Base-by-base conservation (phyloP, 2,888 invertebrate genomes). In the Encarsia formosa region DNA sequence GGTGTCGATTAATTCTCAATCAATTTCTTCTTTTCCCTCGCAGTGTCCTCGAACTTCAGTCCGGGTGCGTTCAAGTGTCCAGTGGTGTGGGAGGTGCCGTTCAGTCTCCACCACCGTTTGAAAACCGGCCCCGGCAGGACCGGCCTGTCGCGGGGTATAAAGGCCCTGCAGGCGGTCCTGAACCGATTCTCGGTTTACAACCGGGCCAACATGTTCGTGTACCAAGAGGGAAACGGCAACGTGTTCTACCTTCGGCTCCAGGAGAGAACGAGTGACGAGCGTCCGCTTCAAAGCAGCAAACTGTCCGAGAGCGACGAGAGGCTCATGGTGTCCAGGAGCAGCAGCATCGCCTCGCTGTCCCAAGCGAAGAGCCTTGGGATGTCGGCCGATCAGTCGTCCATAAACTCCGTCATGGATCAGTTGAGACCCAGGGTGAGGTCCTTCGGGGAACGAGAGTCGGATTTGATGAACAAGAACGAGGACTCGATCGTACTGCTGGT, bases 201-300 rank as follows among this genome's bases (percentile, higher is more conserved):
- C 65, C 76, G 87, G 34, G 81, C 77, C 58, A 87, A 88, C 69
- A 86, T 88, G 86, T 88, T 86, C 73, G 87, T 88, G 13, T 85
- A 86, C 65, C 80, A 81, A 65, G 86, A 87, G 61, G 78, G 75
- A 34, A 75, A 77, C 52, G 78, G 77, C 15, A 81, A 82, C 61
- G 83, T 84, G 0, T 85, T 83, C 65, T 85, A 85, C 67, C 60
- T 80, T 32, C 70, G 78, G 23, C 61, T 74, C 5, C 71, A 73
- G 54, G 74, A 74, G 31, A 71, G 73, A 50, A 74, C 68, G 8
- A 69, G 63, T 43, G 70, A 74, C n/a, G 66, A 66, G 0, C 69
- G 70, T 47, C 62, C 66, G 0, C 38, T 71, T 20, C 73, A 73
- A 34, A 46, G 26, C 16, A 70, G 63, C 38, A 74, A 74, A 58